Evolutionary conservation across 2,113 vertebrate genomes (phyloP).

Genomic region (Camelus bactrianus): DNA sequence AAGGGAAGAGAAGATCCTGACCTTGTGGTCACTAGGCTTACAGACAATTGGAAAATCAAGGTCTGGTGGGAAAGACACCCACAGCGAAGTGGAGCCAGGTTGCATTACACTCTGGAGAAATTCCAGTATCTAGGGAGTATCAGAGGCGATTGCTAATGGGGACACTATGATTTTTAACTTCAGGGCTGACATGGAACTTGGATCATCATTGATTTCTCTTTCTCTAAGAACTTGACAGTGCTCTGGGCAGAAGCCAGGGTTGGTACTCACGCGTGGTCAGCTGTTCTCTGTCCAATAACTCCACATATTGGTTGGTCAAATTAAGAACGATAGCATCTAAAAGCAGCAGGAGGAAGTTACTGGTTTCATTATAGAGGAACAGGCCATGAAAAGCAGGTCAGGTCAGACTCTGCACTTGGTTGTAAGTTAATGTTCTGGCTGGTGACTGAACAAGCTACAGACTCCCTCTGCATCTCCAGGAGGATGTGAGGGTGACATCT

Average conservation of each 20-base stretch:
- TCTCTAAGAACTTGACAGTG: neutral
- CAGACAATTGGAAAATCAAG: neutral
- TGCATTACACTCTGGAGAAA: neutral
- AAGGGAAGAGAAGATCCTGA: neutral
- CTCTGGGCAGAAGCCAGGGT: neutral
- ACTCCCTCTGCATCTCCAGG: neutral
- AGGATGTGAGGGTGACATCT: neutral
- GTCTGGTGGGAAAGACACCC: neutral
- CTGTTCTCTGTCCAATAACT: conserved; percentile 73
- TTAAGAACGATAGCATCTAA: conserved; percentile 80
- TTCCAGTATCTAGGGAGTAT: neutral
- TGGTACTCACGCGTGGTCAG: conserved; percentile 73
- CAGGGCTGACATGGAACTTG: neutral
- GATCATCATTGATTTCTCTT: neutral
- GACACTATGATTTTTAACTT: neutral
- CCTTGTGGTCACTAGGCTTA: neutral
- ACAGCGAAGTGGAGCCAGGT: neutral
- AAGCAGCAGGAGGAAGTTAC: conserved; percentile 7
- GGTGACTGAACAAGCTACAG: neutral
- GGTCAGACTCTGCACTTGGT: neutral
- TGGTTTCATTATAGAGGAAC: neutral
- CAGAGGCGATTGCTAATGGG: neutral
- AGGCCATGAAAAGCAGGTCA: neutral
- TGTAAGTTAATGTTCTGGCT: neutral
- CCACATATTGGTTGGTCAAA: conserved; percentile 70